Evolutionary conservation across 2,797 vertebrate species (phyloP), one percentile per base, ranked within the genome.

Genomic region (Sebastes cheni): DNA sequence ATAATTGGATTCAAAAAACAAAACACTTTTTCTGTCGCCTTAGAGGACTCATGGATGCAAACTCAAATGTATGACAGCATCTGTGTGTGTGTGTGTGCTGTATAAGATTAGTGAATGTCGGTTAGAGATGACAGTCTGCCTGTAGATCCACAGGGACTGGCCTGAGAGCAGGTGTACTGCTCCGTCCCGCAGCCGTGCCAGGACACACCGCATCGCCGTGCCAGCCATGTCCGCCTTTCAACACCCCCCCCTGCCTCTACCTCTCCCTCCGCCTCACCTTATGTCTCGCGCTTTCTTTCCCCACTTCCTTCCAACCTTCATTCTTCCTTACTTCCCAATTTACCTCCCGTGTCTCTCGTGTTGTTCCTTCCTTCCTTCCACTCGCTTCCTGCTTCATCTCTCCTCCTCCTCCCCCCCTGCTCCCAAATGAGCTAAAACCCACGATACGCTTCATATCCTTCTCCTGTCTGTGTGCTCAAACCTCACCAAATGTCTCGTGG

Each of bases 121-220:
- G 82, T 74, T 79, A 55, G 75, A 55, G 65, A 69, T 87, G 91
- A 86, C 87, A 67, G 74, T 84, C 79, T 81, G 84, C 61, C 67
- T 79, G 71, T 75, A 18, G 79, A 87, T 82, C 88, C 75, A 73
- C 82, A 78, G 88, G 90, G 86, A 89, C 86, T 59, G 69, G 75
- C 59, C 85, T 56, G 67, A 79, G 78, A 92, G 87, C 92, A 94
- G 92, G 89, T 94, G 91, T 82, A 87, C 78, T 70, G 59, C 82
- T 88, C 77, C 27, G 8, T 88, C 71, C 76, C 20, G 29, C 52
- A 68, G 82, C 75, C 66, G 5, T 80, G 89, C 91, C 92, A 91
- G 88, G 84, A 86, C 34, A 81, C 72, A 67, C 25, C 72, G 55
- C 73, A 32, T 22, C 79, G 34, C n/a, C 12, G 72, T 82, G 88